A percentile compares a stretch with the other conserved stretches of the same genome.
These are phyloP conservation scores for Asarcornis scutulata DNA, from an alignment of 2,113 vertebrate genomes.

Conservation along the genomic window DNA sequence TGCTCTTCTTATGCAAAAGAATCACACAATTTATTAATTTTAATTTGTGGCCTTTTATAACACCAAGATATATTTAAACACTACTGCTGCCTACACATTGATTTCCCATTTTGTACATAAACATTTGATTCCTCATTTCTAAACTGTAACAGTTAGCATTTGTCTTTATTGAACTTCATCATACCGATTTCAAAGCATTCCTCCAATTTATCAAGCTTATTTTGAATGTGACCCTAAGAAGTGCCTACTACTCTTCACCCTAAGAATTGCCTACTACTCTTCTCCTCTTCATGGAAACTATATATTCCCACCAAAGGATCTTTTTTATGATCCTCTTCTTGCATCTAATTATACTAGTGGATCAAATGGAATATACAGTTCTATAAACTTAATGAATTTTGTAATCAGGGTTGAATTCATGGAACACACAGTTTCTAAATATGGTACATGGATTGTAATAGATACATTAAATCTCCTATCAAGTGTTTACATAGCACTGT, in stretches of 20 bases:
- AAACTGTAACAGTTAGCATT: background rate
- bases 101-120: background rate
- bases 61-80: background rate
- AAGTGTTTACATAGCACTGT: background rate
- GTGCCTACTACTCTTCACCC: background rate
- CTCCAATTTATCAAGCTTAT: background rate
- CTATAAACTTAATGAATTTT: background rate
- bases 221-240: background rate
- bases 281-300: background rate
- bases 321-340: background rate
- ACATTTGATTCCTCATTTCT: constrained; percentile 8
- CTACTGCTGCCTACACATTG: background rate
- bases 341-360: background rate
- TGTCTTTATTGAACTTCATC: background rate
- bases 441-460: background rate
- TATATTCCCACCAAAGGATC: background rate
- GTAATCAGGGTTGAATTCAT: background rate
- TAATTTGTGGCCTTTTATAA: background rate
- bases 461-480: background rate
- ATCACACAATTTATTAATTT: constrained; percentile 10
- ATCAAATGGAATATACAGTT: background rate
- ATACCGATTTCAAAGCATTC: background rate
- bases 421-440: background rate
- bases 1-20: background rate
- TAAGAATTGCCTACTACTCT: background rate